Evolutionary conservation across 2,797 vertebrate species (phyloP).

Genomic region (Cryptoprocta ferox): DNA sequence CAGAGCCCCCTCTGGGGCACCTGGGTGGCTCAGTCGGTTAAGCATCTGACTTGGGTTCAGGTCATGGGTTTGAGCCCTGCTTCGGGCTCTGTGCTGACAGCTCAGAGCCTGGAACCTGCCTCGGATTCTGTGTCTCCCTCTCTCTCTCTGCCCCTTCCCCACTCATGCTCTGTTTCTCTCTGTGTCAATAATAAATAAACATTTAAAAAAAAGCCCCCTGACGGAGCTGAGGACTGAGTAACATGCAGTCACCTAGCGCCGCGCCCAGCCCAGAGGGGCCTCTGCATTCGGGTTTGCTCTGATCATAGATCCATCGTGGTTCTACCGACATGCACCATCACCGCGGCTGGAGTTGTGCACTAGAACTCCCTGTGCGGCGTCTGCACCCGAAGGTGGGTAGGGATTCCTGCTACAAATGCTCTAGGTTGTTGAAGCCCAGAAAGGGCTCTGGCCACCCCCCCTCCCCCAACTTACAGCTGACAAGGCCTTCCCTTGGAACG

Average conservation of each 20-base stretch:
- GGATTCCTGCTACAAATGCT: background rate
- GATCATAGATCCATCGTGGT: rapidly evolving
- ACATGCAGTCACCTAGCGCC: background rate
- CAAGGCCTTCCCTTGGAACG: background rate
- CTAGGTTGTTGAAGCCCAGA: background rate
- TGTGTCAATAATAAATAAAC: too few relatives aligned
- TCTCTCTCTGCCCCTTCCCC: too few relatives aligned
- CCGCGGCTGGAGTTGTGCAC: rapidly evolving
- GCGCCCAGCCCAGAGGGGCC: background rate
- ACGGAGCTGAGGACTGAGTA: too few relatives aligned
- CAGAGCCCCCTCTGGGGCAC: background rate
- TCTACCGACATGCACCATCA: background rate
- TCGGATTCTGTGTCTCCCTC: too few relatives aligned
- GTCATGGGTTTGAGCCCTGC: too few relatives aligned
- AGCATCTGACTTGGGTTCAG: too few relatives aligned
- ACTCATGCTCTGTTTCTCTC: too few relatives aligned
- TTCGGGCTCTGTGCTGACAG: too few relatives aligned
- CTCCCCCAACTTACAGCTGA: rapidly evolving
- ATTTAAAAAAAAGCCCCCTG: background rate
- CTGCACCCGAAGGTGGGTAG: background rate
- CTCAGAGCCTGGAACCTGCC: too few relatives aligned
- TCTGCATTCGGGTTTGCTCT: background rate
- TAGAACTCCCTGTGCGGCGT: too few relatives aligned
- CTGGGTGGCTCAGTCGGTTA: too few relatives aligned
- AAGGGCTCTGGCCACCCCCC: background rate